Evolutionary conservation across 2,797 vertebrate species (phyloP).

Genomic region (Thamnophis elegans): DNA sequence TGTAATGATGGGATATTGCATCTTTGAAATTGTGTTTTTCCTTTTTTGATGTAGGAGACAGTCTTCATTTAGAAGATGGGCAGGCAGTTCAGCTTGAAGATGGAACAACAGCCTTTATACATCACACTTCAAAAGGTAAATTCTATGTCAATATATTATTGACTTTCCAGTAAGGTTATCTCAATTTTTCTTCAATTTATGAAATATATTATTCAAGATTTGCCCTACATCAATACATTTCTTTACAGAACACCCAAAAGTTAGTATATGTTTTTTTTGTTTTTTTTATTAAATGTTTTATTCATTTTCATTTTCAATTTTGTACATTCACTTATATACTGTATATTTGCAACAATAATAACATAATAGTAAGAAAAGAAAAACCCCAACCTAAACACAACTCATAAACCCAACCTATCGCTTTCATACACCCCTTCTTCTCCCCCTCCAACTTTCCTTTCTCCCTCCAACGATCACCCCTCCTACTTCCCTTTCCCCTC

Average conservation of each 20-base stretch:
- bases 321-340: too few species aligned
- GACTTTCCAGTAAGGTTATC: neutral
- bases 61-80: slow-evolving; percentile 94
- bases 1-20: neutral
- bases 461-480: too few species aligned
- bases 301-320: too few species aligned
- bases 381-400: too few species aligned
- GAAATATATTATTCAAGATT: neutral
- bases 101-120: slow-evolving; percentile 96
- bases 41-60: slow-evolving; percentile 78
- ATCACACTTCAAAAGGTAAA: slow-evolving; percentile 93
- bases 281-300: too few species aligned
- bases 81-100: slow-evolving; percentile 97
- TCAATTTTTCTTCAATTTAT: neutral
- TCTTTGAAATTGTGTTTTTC: slow-evolving; percentile 10
- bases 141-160: slow-evolving; percentile 25
- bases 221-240: neutral
- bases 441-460: too few species aligned
- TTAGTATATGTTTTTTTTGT: neutral
- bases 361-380: too few species aligned
- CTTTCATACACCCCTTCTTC: too few species aligned
- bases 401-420: too few species aligned
- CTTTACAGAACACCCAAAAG: neutral
- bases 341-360: too few species aligned
- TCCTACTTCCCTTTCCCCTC: too few species aligned